Percentiles rank a stretch among this genome's conserved stretches.
Evolutionary conservation across 2,113 vertebrate species (phyloP).

Genomic region (Danio rerio): DNA sequence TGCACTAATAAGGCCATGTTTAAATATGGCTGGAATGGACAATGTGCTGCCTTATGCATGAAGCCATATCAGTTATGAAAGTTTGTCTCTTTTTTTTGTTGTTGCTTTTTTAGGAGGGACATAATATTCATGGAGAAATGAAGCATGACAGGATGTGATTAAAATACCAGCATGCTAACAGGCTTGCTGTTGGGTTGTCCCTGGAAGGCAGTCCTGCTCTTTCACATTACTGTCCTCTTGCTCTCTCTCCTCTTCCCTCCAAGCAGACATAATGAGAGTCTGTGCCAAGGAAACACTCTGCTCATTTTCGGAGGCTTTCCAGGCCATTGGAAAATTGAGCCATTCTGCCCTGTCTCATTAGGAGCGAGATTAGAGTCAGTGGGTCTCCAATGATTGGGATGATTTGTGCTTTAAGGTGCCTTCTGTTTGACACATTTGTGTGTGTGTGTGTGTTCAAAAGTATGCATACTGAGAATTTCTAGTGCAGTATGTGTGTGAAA

Average conservation of each 20-base stretch:
- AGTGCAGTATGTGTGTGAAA: constrained; percentile 9
- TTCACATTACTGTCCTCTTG: constrained; percentile 39
- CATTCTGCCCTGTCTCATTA: constrained; percentile 58
- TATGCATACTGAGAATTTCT: constrained; percentile 18
- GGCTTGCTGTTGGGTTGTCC: constrained; percentile 40
- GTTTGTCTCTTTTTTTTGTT: constrained; percentile 44
- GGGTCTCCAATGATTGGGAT: constrained; percentile 50
- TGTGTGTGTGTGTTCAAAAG: constrained; percentile 52
- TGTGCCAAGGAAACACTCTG: constrained; percentile 56
- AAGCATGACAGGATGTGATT: constrained; percentile 60
- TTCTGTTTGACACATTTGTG: constrained; percentile 52
- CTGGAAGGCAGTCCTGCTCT: constrained; percentile 46
- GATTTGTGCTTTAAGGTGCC: constrained; percentile 55
- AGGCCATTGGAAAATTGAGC: constrained; percentile 58
- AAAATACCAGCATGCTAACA: constrained; percentile 71
- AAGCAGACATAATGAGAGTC: constrained; percentile 55
- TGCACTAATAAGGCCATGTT: constrained; percentile 39
- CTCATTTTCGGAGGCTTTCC: constrained; percentile 58
- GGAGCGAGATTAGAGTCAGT: constrained; percentile 55
- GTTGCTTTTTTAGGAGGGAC: not conserved
- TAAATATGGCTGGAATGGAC: constrained; percentile 30
- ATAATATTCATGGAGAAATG: constrained; percentile 53
- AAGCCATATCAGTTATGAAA: constrained; percentile 44
- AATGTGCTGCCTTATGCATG: constrained; percentile 41
- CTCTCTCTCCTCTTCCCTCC: constrained; percentile 31